A percentile compares a stretch with the other conserved stretches of the same genome.
Evolutionary conservation across 2,113 vertebrate species (phyloP).

Genomic region (Lonchura striata): DNA sequence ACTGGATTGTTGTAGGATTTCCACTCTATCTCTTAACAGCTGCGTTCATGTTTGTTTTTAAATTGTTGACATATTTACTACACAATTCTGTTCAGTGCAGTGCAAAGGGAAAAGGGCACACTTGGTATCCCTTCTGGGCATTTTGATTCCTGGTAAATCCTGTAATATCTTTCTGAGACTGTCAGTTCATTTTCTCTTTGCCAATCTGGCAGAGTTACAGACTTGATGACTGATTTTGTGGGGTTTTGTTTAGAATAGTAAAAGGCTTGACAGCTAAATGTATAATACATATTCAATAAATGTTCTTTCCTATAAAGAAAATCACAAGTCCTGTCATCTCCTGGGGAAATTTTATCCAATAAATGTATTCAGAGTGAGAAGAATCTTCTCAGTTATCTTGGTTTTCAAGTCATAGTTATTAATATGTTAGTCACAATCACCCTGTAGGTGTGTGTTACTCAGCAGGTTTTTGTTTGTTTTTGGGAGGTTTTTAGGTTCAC

Average conservation of each 20-base stretch:
- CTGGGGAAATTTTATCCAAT: neutral
- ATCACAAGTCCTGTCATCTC: neutral
- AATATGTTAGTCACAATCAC: neutral
- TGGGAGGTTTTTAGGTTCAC: neutral
- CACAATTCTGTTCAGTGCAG: neutral
- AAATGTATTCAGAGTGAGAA: neutral
- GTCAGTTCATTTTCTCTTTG: neutral
- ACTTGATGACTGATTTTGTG: neutral
- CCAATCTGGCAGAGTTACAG: neutral
- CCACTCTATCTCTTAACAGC: neutral
- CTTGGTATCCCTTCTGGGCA: neutral
- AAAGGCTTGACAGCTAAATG: neutral
- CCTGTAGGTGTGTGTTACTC: neutral
- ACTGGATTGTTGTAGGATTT: neutral
- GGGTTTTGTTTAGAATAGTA: neutral
- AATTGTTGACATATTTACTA: neutral
- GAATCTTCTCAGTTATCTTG: neutral
- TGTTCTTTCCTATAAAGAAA: neutral
- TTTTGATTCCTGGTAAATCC: neutral
- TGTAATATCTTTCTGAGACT: neutral
- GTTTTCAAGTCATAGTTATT: neutral
- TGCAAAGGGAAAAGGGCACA: neutral
- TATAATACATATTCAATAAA: neutral
- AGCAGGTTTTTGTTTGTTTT: neutral
- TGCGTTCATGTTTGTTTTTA: neutral